Evolutionary conservation across 1,140 invertebrate species (phyloP), one percentile per base, ranked within the genome.

Genomic region (Rhopalosiphum maidis): DNA sequence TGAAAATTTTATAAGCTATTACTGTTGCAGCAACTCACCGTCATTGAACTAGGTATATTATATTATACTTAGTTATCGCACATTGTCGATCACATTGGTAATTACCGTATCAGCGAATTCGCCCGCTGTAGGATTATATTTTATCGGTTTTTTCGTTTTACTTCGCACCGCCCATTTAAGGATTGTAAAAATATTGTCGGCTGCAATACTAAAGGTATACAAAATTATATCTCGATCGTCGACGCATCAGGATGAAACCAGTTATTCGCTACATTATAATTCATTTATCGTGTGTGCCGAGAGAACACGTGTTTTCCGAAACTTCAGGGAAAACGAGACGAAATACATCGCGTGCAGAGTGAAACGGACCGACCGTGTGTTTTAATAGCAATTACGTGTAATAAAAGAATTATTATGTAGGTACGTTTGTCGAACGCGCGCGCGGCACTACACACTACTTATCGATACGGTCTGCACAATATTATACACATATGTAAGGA

Each of bases 311-410:
- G 90, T 92, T 92, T 92, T 85, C 48, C 35, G 22, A 85, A 83
- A 85, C 77, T 46, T 30, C 9, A n/a, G 43, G n/a, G n/a, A 43
- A 90, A 23, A 60, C 3, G 7, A n/a, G 23, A 21, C 37, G 51
- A 43, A 68, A 41, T 55, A 43, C 37, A 68, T 60, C 82, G 48
- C 35, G 91, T 92, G 60, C n/a, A 85, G n/a, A 37, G 30, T 54
- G 37, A 25, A 88, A 11, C 46, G 15, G 68, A n/a, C 43, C 30
- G 18, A 22, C 68, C 6, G 77, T 51, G 48, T 93, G 77, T 86
- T 93, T 85, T 93, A 93, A 93, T 93, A 86, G 91, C 91, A 86
- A 93, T 93, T 93, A 93, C 82, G 46, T 93, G 91, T 93, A 93
- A 48, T 93, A 85, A 85, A 86, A 86, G 82, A 93, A 93, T 93